Evolutionary conservation across 2,888 invertebrate species (phyloP).

Genomic region (Rhagium mordax): DNA sequence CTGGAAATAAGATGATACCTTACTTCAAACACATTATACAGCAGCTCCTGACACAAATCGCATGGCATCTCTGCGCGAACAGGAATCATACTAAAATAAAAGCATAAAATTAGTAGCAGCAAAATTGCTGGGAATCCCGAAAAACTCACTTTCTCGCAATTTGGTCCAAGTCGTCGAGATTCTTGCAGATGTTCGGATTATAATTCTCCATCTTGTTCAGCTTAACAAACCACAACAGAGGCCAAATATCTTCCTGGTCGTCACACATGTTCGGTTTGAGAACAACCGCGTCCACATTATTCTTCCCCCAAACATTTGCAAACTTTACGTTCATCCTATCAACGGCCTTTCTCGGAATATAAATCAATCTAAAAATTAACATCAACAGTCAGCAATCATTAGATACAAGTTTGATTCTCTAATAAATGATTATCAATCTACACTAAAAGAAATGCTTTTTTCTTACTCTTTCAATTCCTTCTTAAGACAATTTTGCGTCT

Average conservation of each 20-base stretch:
- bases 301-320: slow-evolving; percentile 49
- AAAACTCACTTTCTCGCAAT: slow-evolving; percentile 70
- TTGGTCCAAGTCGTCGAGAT: slow-evolving; percentile 69
- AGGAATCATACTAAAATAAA: slow-evolving; percentile 13
- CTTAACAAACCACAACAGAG: slow-evolving; percentile 72
- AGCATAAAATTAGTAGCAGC: background rate
- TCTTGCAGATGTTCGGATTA: slow-evolving; percentile 63
- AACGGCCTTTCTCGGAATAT: slow-evolving; percentile 61
- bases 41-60: slow-evolving; percentile 4
- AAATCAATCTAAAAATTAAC: slow-evolving; percentile 39
- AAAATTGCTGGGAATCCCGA: background rate
- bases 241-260: slow-evolving; percentile 65
- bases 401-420: no score
- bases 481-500: slow-evolving; percentile 71
- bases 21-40: background rate
- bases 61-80: background rate
- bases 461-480: slow-evolving; percentile 69
- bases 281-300: slow-evolving; percentile 40
- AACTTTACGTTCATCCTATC: slow-evolving; percentile 60
- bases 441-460: slow-evolving; percentile 28
- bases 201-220: slow-evolving; percentile 62
- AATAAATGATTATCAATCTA: no score
- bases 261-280: slow-evolving; percentile 49
- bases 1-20: slow-evolving; percentile 19
- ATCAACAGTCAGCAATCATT: no score